These are phyloP conservation scores for Holcopasites calliopsidis DNA, from an alignment of 1,140 invertebrate genomes.

Conservation along the genomic window DNA sequence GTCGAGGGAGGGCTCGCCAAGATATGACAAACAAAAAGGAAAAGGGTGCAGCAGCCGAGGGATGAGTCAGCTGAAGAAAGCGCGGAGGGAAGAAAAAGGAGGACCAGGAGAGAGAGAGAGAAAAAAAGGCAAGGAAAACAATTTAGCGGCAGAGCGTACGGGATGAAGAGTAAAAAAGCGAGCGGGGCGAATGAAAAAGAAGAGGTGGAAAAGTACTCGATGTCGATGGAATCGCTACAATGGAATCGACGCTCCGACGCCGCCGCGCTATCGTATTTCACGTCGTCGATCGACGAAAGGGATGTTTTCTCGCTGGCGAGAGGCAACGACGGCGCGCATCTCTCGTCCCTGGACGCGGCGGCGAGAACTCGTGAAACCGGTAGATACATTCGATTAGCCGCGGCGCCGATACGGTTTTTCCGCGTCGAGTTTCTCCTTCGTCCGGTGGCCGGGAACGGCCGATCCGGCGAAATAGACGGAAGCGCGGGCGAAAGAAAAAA, in stretches of 20 bases:
- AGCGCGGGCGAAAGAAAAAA: neutral
- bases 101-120: no score
- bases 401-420: slow-evolving; percentile 15
- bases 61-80: neutral
- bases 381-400: slow-evolving; percentile 28
- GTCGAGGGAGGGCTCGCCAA: neutral
- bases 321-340: neutral
- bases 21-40: slow-evolving; percentile 11
- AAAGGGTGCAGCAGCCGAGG: no score
- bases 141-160: slow-evolving; percentile 1
- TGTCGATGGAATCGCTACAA: slow-evolving; percentile 42
- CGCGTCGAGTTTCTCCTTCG: neutral
- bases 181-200: neutral
- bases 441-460: neutral
- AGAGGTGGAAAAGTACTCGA: neutral
- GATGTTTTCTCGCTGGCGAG: neutral
- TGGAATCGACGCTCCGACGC: slow-evolving; percentile 41
- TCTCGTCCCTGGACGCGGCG: neutral
- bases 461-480: neutral
- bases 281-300: slow-evolving; percentile 12
- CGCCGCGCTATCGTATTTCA: slow-evolving; percentile 34
- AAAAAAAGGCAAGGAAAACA: slow-evolving; percentile 25
- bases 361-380: slow-evolving; percentile 26
- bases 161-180: neutral
- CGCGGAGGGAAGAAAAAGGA: neutral